Evolutionary conservation across 1,140 invertebrate genomes (phyloP).

Genomic region (Leptinotarsa undecemlineata): DNA sequence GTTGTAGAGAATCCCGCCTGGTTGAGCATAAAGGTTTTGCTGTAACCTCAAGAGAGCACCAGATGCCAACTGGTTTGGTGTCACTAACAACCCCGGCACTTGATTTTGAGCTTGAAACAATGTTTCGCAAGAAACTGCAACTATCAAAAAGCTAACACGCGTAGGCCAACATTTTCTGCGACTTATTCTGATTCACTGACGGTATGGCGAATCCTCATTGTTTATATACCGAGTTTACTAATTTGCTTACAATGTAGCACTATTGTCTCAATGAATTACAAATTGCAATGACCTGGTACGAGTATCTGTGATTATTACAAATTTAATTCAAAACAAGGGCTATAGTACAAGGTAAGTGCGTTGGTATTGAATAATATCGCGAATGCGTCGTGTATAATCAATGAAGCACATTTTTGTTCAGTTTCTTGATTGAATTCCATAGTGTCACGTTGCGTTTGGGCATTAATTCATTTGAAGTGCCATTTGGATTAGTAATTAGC

Average conservation of each 20-base stretch:
- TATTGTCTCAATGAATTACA: neutral
- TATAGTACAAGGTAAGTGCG: neutral
- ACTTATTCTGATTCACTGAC: neutral
- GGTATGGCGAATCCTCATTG: neutral
- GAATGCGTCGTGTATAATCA: neutral
- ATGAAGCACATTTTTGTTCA: neutral
- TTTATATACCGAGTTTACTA: neutral
- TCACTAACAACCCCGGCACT: neutral
- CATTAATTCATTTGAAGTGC: neutral
- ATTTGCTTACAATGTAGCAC: neutral
- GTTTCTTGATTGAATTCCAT: neutral
- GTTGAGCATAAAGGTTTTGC: neutral
- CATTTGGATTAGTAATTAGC: neutral
- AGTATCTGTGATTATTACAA: neutral
- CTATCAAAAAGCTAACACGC: neutral
- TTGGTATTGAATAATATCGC: neutral
- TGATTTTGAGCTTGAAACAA: neutral
- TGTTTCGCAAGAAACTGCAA: neutral
- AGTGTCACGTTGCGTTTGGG: neutral
- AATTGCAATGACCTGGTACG: conserved; percentile 2
- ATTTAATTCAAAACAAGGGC: conserved; percentile 8
- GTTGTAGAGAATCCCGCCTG: neutral
- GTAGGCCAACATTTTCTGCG: neutral
- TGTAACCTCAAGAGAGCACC: neutral
- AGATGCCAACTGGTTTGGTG: neutral